A percentile compares a stretch with the other conserved stretches of the same genome.
These are phyloP conservation scores for Anhinga anhinga DNA, from an alignment of 2,113 vertebrate genomes.

Conservation along the genomic window DNA sequence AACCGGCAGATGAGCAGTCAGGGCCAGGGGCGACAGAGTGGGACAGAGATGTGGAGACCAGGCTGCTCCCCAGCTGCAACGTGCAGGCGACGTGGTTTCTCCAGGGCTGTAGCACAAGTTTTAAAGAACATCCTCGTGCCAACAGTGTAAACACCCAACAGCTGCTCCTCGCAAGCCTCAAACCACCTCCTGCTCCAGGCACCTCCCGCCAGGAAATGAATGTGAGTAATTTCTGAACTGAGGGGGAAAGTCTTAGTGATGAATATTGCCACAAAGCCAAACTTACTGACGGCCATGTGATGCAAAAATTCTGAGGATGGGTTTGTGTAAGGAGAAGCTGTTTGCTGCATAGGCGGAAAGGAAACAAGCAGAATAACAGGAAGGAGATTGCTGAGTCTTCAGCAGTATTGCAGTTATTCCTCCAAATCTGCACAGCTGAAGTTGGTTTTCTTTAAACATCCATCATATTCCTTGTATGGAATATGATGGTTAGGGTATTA, in stretches of 20 bases:
- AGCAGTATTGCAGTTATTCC: background rate
- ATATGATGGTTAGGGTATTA: too few relatives aligned
- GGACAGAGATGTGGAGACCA: background rate
- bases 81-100: fast-evolving
- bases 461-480: background rate
- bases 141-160: background rate
- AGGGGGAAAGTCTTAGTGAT: background rate
- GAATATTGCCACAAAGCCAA: background rate
- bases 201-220: background rate
- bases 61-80: background rate
- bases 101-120: background rate
- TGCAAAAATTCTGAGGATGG: background rate
- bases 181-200: background rate
- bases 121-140: background rate
- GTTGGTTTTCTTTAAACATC: background rate
- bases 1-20: background rate
- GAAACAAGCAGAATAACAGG: background rate
- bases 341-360: background rate
- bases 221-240: background rate
- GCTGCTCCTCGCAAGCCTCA: background rate
- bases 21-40: background rate
- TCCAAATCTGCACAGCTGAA: background rate
- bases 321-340: background rate
- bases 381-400: background rate
- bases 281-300: fast-evolving